Percentiles rank a stretch among this genome's conserved stretches.
These are phyloP conservation scores for Caenorhabditis zanzibari DNA, from an alignment of 2,888 invertebrate genomes.

Conservation along the genomic window DNA sequence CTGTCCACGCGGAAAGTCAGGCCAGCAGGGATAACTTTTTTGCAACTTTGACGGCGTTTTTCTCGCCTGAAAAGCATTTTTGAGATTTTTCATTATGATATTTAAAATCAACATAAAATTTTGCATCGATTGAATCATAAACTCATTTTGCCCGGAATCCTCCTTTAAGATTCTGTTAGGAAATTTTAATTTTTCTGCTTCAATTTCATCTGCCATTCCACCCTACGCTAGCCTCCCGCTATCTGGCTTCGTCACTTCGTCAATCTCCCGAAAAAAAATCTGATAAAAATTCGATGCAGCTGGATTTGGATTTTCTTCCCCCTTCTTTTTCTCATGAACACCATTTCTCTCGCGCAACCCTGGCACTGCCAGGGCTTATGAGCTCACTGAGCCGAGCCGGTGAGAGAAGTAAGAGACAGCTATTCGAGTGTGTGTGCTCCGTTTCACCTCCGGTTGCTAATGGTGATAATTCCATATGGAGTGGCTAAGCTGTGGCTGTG, in stretches of 20 bases:
- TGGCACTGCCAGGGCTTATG: slow-evolving; percentile 34
- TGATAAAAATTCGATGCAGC: slow-evolving; percentile 1
- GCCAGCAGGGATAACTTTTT: no score
- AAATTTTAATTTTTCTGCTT: no score
- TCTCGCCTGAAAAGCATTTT: no score
- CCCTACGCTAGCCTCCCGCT: not conserved
- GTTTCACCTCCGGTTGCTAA: slow-evolving; percentile 45
- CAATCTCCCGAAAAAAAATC: not conserved
- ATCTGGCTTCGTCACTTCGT: not conserved
- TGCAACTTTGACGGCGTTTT: no score
- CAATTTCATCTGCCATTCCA: no score
- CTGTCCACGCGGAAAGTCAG: no score
- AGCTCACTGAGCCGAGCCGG: slow-evolving; percentile 14
- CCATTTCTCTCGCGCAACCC: not conserved
- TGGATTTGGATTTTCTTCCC: not conserved
- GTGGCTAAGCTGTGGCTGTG: not conserved
- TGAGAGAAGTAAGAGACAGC: not conserved
- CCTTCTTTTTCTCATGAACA: not conserved
- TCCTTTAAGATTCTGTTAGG: no score
- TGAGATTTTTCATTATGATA: no score
- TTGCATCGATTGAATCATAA: no score
- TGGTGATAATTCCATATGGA: slow-evolving; percentile 46
- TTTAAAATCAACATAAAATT: no score
- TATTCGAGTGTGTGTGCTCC: not conserved
- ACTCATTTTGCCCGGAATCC: no score